These are phyloP conservation scores for Rhinogobio ventralis DNA, from an alignment of 2,797 vertebrate genomes.

Conservation along the genomic window DNA sequence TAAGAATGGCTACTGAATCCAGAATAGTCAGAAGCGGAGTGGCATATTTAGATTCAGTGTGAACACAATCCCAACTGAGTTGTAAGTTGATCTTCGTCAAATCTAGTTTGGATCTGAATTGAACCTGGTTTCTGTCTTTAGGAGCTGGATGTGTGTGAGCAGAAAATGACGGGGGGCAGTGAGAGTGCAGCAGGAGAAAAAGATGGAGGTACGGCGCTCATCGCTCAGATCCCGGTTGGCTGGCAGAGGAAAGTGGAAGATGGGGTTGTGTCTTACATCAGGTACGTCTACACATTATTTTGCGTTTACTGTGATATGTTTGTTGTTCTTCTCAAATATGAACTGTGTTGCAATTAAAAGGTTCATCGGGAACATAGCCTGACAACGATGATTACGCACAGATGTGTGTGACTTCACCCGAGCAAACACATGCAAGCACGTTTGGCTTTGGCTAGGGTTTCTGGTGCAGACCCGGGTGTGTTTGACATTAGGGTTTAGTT, in stretches of 20 bases:
- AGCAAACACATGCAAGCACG: conserved; percentile 18
- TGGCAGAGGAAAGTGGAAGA: conserved; percentile 90
- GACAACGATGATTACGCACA: conserved; percentile 34
- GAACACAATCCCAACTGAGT: too few species aligned
- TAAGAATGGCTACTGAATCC: too few species aligned
- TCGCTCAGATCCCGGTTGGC: conserved; percentile 89
- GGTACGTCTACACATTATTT: conserved; percentile 70
- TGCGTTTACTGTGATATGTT: not conserved
- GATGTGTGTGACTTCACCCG: conserved; percentile 30
- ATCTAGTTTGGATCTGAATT: not conserved
- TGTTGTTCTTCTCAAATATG: not conserved
- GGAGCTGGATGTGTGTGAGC: conserved; percentile 85
- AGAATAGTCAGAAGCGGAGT: too few species aligned
- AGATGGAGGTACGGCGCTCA: conserved; percentile 83
- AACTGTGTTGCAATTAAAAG: not conserved
- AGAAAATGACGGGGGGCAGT: conserved; percentile 95
- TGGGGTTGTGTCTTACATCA: conserved; percentile 87
- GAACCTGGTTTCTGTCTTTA: conserved; percentile 56
- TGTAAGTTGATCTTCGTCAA: too few species aligned
- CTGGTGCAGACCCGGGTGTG: not conserved
- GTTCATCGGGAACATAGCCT: not conserved
- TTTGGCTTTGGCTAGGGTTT: conserved; percentile 23
- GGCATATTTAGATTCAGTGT: too few species aligned
- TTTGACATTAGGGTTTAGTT: not conserved
- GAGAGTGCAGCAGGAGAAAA: conserved; percentile 89